Percentiles rank a stretch among this genome's conserved stretches.
Evolutionary conservation across 2,797 vertebrate genomes (phyloP).

Genomic region (Dendrocincla tyrannina): DNA sequence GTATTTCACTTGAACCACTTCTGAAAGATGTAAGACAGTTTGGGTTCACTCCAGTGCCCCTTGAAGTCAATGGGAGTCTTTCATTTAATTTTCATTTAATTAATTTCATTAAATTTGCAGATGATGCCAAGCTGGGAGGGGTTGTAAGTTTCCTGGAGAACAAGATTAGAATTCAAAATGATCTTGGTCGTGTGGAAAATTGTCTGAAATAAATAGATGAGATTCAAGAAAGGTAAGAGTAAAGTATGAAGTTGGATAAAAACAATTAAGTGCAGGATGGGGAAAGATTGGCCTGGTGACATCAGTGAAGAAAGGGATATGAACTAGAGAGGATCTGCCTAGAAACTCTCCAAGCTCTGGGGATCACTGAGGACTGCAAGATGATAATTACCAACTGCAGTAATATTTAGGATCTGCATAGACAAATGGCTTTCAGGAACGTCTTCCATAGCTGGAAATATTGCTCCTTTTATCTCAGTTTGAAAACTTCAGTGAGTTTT

Average conservation of each 20-base stretch:
- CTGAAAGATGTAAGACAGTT: conserved; percentile 13
- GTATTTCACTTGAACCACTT: conserved; percentile 34
- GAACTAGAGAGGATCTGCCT: not conserved
- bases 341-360: not conserved
- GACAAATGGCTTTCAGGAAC: not conserved
- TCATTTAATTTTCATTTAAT: conserved; percentile 65
- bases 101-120: conserved; percentile 66
- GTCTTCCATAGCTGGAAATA: not conserved
- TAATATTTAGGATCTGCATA: not conserved
- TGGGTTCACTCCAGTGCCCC: conserved; percentile 20
- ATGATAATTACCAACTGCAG: not conserved
- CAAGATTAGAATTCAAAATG: conserved; percentile 4
- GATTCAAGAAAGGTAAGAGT: not conserved
- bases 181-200: not conserved
- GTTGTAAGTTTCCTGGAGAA: conserved; percentile 14
- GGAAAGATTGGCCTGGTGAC: not conserved
- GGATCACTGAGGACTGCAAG: not conserved
- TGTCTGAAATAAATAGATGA: not conserved
- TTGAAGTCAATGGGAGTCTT: conserved; percentile 47
- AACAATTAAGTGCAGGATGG: not conserved
- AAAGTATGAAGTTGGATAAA: not conserved
- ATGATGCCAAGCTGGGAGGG: conserved; percentile 54
- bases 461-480: not conserved
- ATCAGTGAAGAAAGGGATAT: not conserved
- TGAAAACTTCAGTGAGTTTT: not conserved